phyloP scores from a whole-genome alignment of 2,113 vertebrate genomes.

The Aptenodytes forsteri region DNA sequence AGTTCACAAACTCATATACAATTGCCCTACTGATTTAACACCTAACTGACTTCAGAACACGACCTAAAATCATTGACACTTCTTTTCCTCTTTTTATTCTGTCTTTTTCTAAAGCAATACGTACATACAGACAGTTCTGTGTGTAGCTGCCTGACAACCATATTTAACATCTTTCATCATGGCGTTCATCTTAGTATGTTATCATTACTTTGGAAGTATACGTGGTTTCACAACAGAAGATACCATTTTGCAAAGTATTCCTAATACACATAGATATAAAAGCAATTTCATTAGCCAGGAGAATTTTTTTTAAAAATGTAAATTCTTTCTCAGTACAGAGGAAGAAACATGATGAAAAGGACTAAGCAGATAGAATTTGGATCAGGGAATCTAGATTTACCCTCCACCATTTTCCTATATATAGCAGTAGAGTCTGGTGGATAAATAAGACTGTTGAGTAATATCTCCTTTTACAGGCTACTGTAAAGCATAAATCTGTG shows the following conservation, averaged over 20 bases:
- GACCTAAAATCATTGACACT: background rate
- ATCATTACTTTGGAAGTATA: background rate
- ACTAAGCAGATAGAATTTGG: background rate
- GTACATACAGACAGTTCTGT: background rate
- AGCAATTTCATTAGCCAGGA: background rate
- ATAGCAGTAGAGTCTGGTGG: background rate
- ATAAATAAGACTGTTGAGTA: background rate
- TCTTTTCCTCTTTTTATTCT: background rate
- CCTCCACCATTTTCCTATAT: background rate
- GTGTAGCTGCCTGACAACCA: background rate
- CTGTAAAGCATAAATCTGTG: background rate
- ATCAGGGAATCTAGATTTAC: background rate
- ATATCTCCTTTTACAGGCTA: background rate
- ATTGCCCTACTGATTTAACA: background rate
- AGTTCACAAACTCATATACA: background rate
- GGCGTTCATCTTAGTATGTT: background rate
- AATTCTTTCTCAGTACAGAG: background rate
- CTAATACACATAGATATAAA: background rate
- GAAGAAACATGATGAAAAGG: background rate
- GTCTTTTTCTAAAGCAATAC: background rate
- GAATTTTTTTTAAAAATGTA: background rate
- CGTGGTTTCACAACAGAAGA: background rate
- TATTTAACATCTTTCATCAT: background rate
- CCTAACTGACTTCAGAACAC: background rate
- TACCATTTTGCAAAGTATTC: background rate